Evolutionary conservation across 2,888 invertebrate species (phyloP), one percentile per base, ranked within the genome.

Genomic region (Thalpophila matura): DNA sequence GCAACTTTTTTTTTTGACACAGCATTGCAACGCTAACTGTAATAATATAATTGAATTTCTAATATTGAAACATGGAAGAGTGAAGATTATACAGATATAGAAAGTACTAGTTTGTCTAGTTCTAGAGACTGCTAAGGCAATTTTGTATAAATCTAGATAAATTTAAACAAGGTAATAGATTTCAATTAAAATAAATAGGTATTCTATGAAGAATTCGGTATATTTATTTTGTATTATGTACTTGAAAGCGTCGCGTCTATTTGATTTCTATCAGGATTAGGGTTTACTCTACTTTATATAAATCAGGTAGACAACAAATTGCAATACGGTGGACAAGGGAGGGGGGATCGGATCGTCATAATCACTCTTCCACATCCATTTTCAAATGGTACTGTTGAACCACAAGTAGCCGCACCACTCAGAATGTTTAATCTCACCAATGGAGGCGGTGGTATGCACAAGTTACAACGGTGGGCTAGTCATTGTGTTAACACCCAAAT

Each of bases 351-450:
- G 79, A 72, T 77, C 77, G 79, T 81, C 74, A 82, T 85, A 83
- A 92, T 94, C 94, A 94, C 95, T 95, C 95, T 95, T 95, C 95
- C 95, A 95, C 95, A 94, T 95, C 93, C 89, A 89, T 87, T 85
- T 82, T 88, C 88, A 89, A 89, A 87, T 84, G 86, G 89, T 86
- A 89, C 84, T 88, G 89, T 88, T 86, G 81, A 88, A 87, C 83
- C 91, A 92, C 91, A 89, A 89, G 84, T 89, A 90, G 91, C 92
- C 90, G 83, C 90, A 88, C 91, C 89, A 85, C 88, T 87, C 84
- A 80, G 77, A 86, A 61, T 77, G 69, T 82, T 80, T 79, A 80
- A 81, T 83, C 66, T 81, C 79, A 84, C 81, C 81, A 82, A 82
- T 76, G 47, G 50, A 60, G 66, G 54, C 55, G 65, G 54, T 69